A percentile compares a stretch with the other conserved stretches of the same genome.
phyloP scores from a whole-genome alignment of 1,140 invertebrate genomes.

The Elymnias hypermnestra region DNA sequence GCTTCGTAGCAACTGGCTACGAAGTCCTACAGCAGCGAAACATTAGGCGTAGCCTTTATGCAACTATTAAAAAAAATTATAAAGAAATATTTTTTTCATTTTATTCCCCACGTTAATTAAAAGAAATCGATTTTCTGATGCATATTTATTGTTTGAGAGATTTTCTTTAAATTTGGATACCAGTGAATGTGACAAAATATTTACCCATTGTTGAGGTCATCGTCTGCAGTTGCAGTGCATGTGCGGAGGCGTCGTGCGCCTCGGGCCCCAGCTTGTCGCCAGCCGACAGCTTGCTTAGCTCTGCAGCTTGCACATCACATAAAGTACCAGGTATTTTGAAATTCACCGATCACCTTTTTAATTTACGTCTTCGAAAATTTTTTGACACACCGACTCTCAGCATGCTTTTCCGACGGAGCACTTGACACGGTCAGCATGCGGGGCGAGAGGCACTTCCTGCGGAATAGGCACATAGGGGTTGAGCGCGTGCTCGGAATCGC shows the following conservation, averaged over 20 bases:
- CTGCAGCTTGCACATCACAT: conserved; percentile 57
- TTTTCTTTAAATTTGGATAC: no score
- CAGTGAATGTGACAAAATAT: conserved; percentile 33
- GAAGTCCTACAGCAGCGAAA: neutral
- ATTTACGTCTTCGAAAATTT: conserved; percentile 66
- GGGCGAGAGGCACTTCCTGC: conserved; percentile 55
- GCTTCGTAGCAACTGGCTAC: conserved; percentile 34
- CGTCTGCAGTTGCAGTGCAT: conserved; percentile 62
- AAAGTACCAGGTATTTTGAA: conserved; percentile 47
- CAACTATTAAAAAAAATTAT: neutral
- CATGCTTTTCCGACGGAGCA: conserved; percentile 61
- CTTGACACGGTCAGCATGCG: conserved; percentile 54
- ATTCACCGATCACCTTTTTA: conserved; percentile 65
- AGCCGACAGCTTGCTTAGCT: conserved; percentile 62
- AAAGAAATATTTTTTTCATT: no score
- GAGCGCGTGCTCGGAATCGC: conserved; percentile 34
- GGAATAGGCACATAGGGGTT: conserved; percentile 42
- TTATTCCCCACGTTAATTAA: no score
- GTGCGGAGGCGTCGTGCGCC: conserved; percentile 64
- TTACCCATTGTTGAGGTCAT: conserved; percentile 75
- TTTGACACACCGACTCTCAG: conserved; percentile 61
- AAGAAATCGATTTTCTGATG: no score
- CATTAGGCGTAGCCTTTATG: neutral
- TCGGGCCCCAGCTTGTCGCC: conserved; percentile 62
- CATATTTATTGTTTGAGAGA: no score